Percentiles rank a stretch among this genome's conserved stretches.
Conservation (phyloP, 2,797 vertebrate species). For the Scyliorhinus canicula region DNA sequence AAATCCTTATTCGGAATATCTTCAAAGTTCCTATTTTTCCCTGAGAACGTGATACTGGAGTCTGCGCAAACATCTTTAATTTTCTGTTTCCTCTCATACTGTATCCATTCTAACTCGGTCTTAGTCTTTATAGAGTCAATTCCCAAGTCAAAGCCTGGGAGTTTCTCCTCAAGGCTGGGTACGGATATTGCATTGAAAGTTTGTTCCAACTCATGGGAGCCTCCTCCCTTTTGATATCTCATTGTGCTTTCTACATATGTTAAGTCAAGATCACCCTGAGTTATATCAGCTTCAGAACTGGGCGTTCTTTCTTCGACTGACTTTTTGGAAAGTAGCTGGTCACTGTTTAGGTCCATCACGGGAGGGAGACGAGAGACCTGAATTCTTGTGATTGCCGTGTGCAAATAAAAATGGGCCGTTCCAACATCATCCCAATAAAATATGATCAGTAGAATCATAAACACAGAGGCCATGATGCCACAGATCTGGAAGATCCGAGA, state of each 20-base stretch:
- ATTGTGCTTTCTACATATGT: background rate
- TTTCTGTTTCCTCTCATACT: constrained; percentile 67
- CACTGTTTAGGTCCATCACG: background rate
- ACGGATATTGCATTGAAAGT: background rate
- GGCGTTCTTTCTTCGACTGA: background rate
- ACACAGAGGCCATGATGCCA: constrained; percentile 76
- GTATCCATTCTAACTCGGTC: constrained; percentile 61
- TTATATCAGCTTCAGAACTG: background rate
- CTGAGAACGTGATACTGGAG: constrained; percentile 71
- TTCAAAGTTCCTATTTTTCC: constrained; percentile 87
- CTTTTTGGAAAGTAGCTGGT: background rate
- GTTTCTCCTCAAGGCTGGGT: background rate
- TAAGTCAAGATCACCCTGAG: constrained; percentile 2
- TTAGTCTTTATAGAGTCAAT: constrained; percentile 41
- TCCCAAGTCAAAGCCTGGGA: constrained; percentile 9
- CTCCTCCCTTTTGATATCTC: background rate
- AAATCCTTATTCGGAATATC: constrained; percentile 93
- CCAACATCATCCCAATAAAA: constrained; percentile 94
- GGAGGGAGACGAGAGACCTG: constrained; percentile 55
- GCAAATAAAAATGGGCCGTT: constrained; percentile 75
- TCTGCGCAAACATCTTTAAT: constrained; percentile 76
- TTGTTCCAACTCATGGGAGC: background rate
- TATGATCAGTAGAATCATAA: constrained; percentile 92
- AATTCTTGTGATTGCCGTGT: constrained; percentile 71
- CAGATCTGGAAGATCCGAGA: constrained; percentile 81